These are phyloP conservation scores for Microcebus murinus DNA, from an alignment of 2,113 vertebrate species.

Conservation along the genomic window DNA sequence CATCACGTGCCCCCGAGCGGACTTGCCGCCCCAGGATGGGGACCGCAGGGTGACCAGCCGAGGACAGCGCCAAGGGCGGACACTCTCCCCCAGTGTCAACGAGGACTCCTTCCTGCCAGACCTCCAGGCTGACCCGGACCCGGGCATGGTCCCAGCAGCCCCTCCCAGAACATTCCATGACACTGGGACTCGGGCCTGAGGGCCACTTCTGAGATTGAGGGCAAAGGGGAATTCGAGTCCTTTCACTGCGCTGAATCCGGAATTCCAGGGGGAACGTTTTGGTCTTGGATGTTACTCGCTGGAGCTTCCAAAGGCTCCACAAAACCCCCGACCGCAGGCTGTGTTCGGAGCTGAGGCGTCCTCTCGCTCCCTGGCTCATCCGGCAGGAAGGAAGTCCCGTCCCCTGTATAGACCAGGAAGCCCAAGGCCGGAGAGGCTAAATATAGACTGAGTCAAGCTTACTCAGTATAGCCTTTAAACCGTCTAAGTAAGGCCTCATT, in stretches of 20 bases:
- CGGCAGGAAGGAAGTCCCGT: neutral
- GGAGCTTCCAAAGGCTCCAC: neutral
- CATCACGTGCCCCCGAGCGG: neutral
- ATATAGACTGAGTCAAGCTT: neutral
- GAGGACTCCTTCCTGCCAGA: neutral
- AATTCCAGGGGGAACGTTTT: neutral
- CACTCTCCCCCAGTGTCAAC: neutral
- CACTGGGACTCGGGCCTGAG: neutral
- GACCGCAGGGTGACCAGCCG: neutral
- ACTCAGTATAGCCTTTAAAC: too few species aligned
- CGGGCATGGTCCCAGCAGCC: too few species aligned
- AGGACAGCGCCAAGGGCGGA: neutral
- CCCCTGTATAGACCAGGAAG: neutral
- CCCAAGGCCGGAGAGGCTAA: rapidly evolving
- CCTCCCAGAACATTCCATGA: neutral
- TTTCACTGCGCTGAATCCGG: neutral
- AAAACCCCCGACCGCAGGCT: neutral
- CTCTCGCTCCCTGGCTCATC: too few species aligned
- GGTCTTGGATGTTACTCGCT: neutral
- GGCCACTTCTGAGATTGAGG: neutral
- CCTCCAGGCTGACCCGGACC: neutral
- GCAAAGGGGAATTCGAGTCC: neutral
- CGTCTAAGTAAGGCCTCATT: neutral
- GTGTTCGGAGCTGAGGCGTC: neutral
- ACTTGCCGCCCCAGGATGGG: neutral